Base-by-base conservation (phyloP, 2,113 vertebrate species). In the Petrocephalus zakoni region DNA sequence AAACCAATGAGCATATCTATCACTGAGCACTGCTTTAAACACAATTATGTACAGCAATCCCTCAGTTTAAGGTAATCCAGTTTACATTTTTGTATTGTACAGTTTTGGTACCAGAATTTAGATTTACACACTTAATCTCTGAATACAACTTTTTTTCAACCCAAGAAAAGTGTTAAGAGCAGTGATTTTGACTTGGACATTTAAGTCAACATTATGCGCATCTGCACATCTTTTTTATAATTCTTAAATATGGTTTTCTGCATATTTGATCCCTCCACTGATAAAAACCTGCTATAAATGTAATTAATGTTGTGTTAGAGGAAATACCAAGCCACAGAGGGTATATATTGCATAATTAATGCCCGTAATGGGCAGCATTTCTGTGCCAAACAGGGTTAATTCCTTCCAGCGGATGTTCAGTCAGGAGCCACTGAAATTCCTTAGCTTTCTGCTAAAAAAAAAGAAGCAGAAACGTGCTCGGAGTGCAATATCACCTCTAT, bases 301-400 rank as follows among this genome's bases (percentile, higher is more conserved):
- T 88, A 89, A 89, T 92, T 92, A 88, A 88, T 92, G 93, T 93
- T 90, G 78, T 90, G 91, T 90, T 91, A 92, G 90, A 92, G 92
- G 90, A 89, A 91, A 90, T 89, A 83, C 68, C 90, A 86, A 86
- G 88, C 89, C 90, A 47, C 86, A 68, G 86, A 93, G 90, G 89
- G 85, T 90, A 91, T 87, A 90, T 86, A 91, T 58, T 11, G 81
- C 72, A 87, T 92, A 92, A 92, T 91, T 90, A 89, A 93, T 91
- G 89, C 87, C 87, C 87, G 90, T 91, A 91, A 92, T 92, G 88
- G 90, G 91, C 47, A 85, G 49, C 22, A 53, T 49, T 55, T 86
- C 49, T 55, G 81, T 49, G 37, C 81, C 13, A 86, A 55, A 55
- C 17, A n/a, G 25, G 49, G 84, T 86, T 86, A 55, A 55, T 86